A percentile compares a stretch with the other conserved stretches of the same genome.
Evolutionary conservation across 2,797 vertebrate genomes (phyloP).

Genomic region (Perodicticus potto): DNA sequence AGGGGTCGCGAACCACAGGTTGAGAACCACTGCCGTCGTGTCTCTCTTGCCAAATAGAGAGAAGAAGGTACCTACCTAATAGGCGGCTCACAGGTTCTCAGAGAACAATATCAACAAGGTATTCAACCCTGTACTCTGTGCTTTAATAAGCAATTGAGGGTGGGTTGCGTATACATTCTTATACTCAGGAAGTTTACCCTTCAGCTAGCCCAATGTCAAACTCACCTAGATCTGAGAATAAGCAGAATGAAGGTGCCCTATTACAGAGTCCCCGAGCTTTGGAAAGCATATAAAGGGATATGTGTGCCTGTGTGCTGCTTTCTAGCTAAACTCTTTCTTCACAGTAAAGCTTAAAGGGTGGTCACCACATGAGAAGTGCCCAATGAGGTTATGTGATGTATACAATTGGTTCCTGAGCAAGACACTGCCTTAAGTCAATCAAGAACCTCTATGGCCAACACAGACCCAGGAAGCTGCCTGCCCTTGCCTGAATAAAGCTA

Average conservation of each 20-base stretch:
- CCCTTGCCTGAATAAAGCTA: background rate
- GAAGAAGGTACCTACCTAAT: background rate
- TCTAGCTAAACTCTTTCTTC: background rate
- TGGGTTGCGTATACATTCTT: background rate
- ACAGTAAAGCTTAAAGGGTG: background rate
- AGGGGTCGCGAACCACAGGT: too few species aligned
- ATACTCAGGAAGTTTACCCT: background rate
- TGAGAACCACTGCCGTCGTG: background rate
- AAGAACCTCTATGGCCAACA: background rate
- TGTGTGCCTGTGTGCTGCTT: background rate
- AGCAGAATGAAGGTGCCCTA: background rate
- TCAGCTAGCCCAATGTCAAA: background rate
- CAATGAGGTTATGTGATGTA: background rate
- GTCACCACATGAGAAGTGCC: background rate
- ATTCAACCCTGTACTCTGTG: background rate
- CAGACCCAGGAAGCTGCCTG: background rate
- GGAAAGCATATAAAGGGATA: background rate
- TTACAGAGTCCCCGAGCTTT: background rate
- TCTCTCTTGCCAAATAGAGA: background rate
- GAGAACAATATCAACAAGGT: background rate
- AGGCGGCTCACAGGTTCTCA: background rate
- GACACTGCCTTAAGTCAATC: background rate
- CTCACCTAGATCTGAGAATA: background rate
- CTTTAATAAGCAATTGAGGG: conserved; percentile 2
- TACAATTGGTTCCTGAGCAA: background rate